These are phyloP conservation scores for Protaetia brevitarsis DNA, from an alignment of 1,140 invertebrate genomes.

Conservation along the genomic window DNA sequence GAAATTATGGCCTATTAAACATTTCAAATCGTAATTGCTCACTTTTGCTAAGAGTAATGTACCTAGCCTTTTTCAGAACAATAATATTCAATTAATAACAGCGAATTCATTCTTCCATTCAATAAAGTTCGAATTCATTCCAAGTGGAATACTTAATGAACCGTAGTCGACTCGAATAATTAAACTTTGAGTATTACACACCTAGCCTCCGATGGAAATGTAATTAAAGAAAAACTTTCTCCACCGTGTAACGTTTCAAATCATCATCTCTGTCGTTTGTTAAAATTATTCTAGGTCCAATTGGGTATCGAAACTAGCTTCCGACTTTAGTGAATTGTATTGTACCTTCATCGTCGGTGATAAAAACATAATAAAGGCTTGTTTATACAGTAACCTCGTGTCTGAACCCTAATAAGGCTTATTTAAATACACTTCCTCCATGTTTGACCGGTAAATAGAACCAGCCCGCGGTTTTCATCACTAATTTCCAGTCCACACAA, in stretches of 20 bases:
- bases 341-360: constrained; percentile 18
- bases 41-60: no score
- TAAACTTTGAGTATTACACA: constrained; percentile 1
- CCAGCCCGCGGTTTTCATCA: constrained; percentile 22
- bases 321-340: constrained; percentile 1
- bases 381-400: constrained; percentile 15
- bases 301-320: constrained; percentile 4
- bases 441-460: constrained; percentile 24
- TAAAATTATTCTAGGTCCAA: constrained; percentile 1
- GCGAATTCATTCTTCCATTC: not conserved
- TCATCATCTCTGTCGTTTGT: constrained; percentile 22
- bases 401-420: constrained; percentile 25
- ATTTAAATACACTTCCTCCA: constrained; percentile 24
- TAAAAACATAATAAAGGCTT: constrained; percentile 21
- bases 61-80: not conserved
- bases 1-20: no score
- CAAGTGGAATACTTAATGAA: not conserved
- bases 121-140: not conserved
- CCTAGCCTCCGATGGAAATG: not conserved
- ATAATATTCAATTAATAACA: not conserved
- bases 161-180: not conserved
- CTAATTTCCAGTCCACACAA: constrained; percentile 24
- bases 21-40: no score
- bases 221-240: constrained; percentile 14
- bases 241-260: constrained; percentile 6